These are phyloP conservation scores for Trichogramma evanescens DNA, from an alignment of 2,888 invertebrate genomes.

Conservation along the genomic window DNA sequence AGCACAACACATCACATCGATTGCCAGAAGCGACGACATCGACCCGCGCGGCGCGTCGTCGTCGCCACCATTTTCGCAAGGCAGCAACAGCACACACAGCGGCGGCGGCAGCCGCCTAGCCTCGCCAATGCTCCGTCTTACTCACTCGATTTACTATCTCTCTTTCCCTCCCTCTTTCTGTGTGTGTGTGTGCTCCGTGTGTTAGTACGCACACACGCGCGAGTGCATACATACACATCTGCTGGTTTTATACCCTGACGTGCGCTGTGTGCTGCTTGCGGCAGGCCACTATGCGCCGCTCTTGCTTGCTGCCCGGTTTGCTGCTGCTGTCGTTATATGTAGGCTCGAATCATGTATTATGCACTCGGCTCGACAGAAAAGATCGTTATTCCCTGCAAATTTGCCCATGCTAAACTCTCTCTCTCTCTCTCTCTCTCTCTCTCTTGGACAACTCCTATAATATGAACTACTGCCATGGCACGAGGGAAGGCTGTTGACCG, in stretches of 20 bases:
- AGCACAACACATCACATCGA: too few species aligned
- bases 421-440: not conserved
- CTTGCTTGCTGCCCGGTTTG: too few species aligned
- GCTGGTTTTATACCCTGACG: too few species aligned
- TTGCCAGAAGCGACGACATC: too few species aligned
- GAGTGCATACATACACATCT: not conserved
- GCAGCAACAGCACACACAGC: too few species aligned
- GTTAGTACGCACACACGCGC: not conserved
- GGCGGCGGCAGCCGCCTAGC: too few species aligned
- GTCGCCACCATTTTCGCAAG: not conserved
- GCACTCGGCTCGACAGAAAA: not conserved
- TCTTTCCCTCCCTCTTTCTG: not conserved
- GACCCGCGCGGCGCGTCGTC: not conserved
- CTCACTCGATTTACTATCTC: constrained; percentile 5
- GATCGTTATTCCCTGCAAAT: not conserved
- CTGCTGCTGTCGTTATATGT: not conserved
- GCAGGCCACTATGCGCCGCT: constrained; percentile 6
- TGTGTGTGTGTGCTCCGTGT: not conserved
- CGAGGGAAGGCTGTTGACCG: not conserved
- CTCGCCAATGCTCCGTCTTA: too few species aligned
- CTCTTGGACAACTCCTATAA: not conserved
- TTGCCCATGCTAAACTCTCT: not conserved
- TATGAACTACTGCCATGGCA: not conserved
- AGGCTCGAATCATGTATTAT: constrained; percentile 15
- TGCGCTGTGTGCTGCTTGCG: constrained; percentile 2